phyloP scores from a whole-genome alignment of 2,113 vertebrate genomes.

The Camelus dromedarius region DNA sequence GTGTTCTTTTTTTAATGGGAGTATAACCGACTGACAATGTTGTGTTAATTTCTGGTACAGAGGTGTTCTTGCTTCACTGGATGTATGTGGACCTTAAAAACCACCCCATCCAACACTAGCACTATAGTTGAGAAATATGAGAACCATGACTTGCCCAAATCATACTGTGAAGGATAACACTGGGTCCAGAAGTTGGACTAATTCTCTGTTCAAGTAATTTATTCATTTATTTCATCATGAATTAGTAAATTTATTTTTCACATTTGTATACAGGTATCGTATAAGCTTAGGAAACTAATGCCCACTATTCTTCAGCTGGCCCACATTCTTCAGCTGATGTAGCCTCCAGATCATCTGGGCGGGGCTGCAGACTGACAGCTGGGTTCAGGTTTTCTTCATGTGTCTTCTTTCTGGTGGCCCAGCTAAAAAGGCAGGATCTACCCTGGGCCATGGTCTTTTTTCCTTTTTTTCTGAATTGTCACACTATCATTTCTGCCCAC shows the following conservation, averaged over 20 bases:
- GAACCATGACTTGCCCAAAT: neutral
- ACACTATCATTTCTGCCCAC: neutral
- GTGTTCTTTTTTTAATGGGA: neutral
- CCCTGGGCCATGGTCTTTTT: neutral
- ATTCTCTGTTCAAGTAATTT: neutral
- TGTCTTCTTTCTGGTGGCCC: neutral
- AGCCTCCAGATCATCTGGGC: neutral
- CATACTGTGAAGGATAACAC: neutral
- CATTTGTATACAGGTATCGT: neutral
- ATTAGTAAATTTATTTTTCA: neutral
- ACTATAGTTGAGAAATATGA: neutral
- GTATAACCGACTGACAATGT: no score
- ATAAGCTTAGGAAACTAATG: neutral
- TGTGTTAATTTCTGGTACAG: neutral
- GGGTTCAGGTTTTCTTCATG: neutral
- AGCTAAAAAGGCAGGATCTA: neutral
- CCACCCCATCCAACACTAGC: neutral
- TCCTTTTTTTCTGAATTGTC: neutral
- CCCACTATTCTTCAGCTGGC: neutral
- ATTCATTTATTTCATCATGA: neutral
- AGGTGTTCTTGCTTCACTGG: neutral
- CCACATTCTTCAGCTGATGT: rapidly evolving
- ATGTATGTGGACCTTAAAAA: neutral
- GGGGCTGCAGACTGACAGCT: neutral
- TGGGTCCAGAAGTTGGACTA: neutral